Conservation (phyloP, 64 coral and sea anemone genomes). For the Stichodactyla helianthus region DNA sequence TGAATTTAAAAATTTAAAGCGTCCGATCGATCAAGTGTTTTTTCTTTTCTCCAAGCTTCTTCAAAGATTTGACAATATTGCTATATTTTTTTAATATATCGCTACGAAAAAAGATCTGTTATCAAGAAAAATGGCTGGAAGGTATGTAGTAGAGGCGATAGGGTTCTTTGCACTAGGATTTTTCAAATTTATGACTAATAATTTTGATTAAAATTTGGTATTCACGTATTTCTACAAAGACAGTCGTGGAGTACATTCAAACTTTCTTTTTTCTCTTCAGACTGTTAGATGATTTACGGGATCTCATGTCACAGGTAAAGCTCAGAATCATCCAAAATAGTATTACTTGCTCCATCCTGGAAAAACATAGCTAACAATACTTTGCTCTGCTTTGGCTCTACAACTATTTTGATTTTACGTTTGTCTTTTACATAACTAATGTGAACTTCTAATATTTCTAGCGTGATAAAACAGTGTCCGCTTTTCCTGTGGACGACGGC, state of each 20-base stretch:
- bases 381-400: too few species aligned
- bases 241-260: not conserved
- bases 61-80: not conserved
- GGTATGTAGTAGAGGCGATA: not conserved
- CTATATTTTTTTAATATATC: not conserved
- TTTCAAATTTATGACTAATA: too few species aligned
- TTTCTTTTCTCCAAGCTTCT: not conserved
- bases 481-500: slow-evolving; percentile 58
- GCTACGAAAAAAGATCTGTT: not conserved
- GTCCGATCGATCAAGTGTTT: slow-evolving; percentile 13
- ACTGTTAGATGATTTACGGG: not conserved
- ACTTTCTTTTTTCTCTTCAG: not conserved
- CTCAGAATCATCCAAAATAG: not conserved
- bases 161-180: not conserved
- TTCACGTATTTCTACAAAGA: not conserved
- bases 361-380: too few species aligned
- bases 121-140: not conserved
- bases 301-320: not conserved
- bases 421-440: not conserved
- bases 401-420: too few species aligned
- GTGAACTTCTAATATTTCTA: not conserved
- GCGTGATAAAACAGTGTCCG: slow-evolving; percentile 59
- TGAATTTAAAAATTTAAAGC: slow-evolving; percentile 49
- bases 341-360: too few species aligned
- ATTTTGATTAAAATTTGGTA: too few species aligned